Evolutionary conservation across 2,888 invertebrate species (phyloP).

Genomic region (Leistus spinibarbis): DNA sequence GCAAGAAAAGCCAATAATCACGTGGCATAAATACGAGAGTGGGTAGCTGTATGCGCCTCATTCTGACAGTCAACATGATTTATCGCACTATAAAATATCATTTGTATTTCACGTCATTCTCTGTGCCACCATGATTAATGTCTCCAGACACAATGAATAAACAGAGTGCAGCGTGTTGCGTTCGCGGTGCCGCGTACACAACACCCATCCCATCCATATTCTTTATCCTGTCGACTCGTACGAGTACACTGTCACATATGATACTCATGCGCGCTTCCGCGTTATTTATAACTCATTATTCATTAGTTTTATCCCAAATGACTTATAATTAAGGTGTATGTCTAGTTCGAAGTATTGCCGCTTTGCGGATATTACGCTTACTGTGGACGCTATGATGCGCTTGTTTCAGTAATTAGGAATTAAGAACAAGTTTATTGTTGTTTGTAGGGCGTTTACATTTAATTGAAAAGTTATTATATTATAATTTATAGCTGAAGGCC

Average conservation of each 20-base stretch:
- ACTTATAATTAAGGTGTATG: too few species aligned
- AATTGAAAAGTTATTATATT: too few species aligned
- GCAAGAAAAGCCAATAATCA: constrained; percentile 40
- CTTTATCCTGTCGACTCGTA: not conserved
- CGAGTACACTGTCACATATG: not conserved
- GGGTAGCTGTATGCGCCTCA: constrained; percentile 32
- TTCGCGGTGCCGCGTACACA: constrained; percentile 3
- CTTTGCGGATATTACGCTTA: too few species aligned
- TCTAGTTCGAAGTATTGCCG: too few species aligned
- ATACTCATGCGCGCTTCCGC: not conserved
- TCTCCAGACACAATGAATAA: constrained; percentile 37
- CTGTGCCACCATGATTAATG: constrained; percentile 44
- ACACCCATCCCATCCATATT: constrained; percentile 22
- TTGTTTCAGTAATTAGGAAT: too few species aligned
- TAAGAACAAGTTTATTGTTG: too few species aligned
- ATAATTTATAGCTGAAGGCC: too few species aligned
- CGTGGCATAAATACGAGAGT: constrained; percentile 19
- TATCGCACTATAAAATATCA: constrained; percentile 58
- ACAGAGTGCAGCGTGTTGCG: constrained; percentile 24
- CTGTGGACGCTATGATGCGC: too few species aligned
- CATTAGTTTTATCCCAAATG: not conserved
- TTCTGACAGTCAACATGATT: constrained; percentile 50
- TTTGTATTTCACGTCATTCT: constrained; percentile 57
- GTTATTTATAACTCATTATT: not conserved
- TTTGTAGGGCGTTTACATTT: too few species aligned